Evolutionary conservation across 2,113 vertebrate species (phyloP).

Genomic region (Lucifuga dentata): DNA sequence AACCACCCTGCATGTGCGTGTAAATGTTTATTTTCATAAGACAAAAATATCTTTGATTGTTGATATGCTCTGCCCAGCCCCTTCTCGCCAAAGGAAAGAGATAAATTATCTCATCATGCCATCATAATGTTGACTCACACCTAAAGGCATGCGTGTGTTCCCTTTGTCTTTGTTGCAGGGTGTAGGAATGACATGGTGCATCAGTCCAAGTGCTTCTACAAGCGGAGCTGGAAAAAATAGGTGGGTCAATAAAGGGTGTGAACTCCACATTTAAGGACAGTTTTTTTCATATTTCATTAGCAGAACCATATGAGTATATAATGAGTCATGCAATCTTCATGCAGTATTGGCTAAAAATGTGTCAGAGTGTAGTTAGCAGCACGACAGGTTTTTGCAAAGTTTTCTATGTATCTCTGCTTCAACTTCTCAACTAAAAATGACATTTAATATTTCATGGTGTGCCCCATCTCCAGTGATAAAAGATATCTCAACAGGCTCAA

Average conservation of each 20-base stretch:
- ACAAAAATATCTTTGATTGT: not conserved
- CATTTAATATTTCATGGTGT: too few species aligned
- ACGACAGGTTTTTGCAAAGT: not conserved
- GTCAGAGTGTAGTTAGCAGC: not conserved
- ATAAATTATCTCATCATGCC: not conserved
- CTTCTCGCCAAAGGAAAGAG: not conserved
- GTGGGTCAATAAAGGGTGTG: slow-evolving; percentile 49
- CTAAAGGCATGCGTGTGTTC: slow-evolving; percentile 21
- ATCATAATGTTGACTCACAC: slow-evolving; percentile 42
- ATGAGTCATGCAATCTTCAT: slow-evolving; percentile 48
- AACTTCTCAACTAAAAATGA: not conserved
- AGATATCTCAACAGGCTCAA: too few species aligned
- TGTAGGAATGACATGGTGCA: slow-evolving; percentile 30
- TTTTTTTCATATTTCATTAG: slow-evolving; percentile 1
- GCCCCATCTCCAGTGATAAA: too few species aligned
- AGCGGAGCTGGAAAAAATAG: slow-evolving; percentile 24
- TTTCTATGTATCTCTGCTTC: not conserved
- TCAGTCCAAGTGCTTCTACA: slow-evolving; percentile 45
- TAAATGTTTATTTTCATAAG: too few species aligned
- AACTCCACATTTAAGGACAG: slow-evolving; percentile 8
- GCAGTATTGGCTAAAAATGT: not conserved
- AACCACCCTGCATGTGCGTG: not conserved
- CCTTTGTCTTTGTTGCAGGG: slow-evolving; percentile 29
- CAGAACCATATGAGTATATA: not conserved
- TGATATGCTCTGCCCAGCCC: not conserved